Evolutionary conservation across 2,113 vertebrate genomes (phyloP), one percentile per base, ranked within the genome.

Genomic region (Alethe castanea): DNA sequence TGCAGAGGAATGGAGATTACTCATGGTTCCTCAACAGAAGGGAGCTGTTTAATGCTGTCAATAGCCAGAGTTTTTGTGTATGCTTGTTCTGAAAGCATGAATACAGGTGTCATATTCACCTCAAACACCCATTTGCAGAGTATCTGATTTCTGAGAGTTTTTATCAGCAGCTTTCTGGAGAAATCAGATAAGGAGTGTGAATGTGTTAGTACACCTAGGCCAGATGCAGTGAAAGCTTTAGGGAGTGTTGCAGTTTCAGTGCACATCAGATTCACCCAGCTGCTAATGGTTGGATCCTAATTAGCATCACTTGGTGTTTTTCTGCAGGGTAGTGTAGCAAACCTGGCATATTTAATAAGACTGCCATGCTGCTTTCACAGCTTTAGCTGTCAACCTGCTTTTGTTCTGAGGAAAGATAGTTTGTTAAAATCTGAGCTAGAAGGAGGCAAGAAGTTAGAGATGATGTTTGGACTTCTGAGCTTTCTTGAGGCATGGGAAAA

Each of bases 361-460:
- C 50, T 87, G 45, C 45, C 22, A 14, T 54, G 73, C 66, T 87
- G 65, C 33, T 85, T 87, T 91, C 54, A 59, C 11, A 62, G 87
- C 45, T 94, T 60, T 74, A 79, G 28, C 28, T 82, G 45, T 65
- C 66, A 89, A 19, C 62, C 54, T 91, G 29, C 61, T 92, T 87
- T 45, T 40, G 19, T 48, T 85, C 54, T 56, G 35, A 78, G 67
- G 42, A 9, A 44, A 38, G 13, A 2, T 14, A 31, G 16, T 45
- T 56, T n/a, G 22, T 48, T 52, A 60, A 86, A 92, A 88, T 40
- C 45, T 3, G 38, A 26, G 5, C 24, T 88, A 17, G 22, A 66
- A 70, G 19, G 25, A 72, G 11, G 19, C 8, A 70, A 48, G 23
- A 69, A 28, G 23, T 80, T 78, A 45, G 31, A 50, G 8, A 12